phyloP scores from a whole-genome alignment of 2,888 invertebrate species.

The Caenorhabditis sp. region DNA sequence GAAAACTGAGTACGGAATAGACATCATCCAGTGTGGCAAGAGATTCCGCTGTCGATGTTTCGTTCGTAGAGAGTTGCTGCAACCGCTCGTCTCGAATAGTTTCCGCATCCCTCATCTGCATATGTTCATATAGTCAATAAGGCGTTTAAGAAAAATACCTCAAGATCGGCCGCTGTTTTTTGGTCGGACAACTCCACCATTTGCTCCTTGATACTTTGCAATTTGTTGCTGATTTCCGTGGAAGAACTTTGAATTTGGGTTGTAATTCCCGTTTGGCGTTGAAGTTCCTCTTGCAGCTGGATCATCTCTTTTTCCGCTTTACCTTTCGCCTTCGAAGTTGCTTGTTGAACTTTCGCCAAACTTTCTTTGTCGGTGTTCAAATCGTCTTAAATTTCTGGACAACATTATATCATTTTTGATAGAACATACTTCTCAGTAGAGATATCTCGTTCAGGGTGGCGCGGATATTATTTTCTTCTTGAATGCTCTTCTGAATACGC shows the following conservation, averaged over 20 bases:
- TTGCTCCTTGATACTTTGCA: not conserved
- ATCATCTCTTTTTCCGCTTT: conserved; percentile 7
- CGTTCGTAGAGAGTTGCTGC: not conserved
- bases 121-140: not conserved
- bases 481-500: not conserved
- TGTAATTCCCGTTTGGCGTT: not conserved
- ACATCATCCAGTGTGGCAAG: not conserved
- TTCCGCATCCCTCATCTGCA: conserved; percentile 6
- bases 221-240: not conserved
- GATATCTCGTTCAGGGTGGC: not conserved
- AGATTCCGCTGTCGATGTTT: not conserved
- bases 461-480: not conserved
- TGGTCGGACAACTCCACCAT: not conserved
- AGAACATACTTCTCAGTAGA: not conserved
- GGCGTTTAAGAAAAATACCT: not conserved
- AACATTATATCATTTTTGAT: not conserved
- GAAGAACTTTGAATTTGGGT: not conserved
- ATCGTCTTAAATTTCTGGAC: not conserved
- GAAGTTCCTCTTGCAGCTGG: not conserved
- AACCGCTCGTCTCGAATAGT: not conserved
- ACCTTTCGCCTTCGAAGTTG: not conserved
- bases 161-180: not conserved
- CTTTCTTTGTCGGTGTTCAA: conserved; percentile 8
- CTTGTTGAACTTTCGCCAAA: not conserved
- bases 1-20: not conserved